Evolutionary conservation across 2,113 vertebrate species (phyloP).

Genomic region (Madoqua kirkii): DNA sequence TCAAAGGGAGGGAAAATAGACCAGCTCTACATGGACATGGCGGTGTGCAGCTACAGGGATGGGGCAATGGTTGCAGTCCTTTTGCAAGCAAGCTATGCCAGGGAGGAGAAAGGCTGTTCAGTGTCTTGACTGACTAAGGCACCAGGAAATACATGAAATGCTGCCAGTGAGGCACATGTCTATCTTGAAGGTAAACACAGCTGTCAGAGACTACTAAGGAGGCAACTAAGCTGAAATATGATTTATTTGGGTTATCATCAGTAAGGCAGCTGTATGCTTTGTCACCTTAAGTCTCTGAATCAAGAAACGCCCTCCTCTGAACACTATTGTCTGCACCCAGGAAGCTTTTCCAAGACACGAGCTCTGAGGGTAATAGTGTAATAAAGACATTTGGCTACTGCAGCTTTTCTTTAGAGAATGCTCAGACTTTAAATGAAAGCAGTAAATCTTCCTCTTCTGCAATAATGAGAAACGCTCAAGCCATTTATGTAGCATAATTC

Average conservation of each 20-base stretch:
- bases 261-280: neutral
- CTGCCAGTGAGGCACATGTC: neutral
- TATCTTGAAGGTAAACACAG: neutral
- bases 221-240: neutral
- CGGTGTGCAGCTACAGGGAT: neutral
- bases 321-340: neutral
- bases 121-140: neutral
- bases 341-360: neutral
- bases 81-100: neutral
- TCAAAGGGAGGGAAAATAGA: neutral
- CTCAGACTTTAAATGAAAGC: constrained; percentile 56
- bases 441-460: constrained; percentile 46
- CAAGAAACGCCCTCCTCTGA: neutral
- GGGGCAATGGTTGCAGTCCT: neutral
- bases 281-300: neutral
- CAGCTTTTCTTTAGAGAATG: constrained; percentile 25
- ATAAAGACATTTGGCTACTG: constrained; percentile 5
- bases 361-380: neutral
- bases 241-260: neutral
- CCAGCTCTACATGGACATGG: neutral
- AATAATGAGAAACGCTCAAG: constrained; percentile 27
- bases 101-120: neutral
- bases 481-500: constrained; percentile 33
- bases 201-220: neutral
- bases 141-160: neutral